phyloP scores from a whole-genome alignment of 37 sponge, comb jelly and placozoan species.

The Lycopodina hypogea region DNA sequence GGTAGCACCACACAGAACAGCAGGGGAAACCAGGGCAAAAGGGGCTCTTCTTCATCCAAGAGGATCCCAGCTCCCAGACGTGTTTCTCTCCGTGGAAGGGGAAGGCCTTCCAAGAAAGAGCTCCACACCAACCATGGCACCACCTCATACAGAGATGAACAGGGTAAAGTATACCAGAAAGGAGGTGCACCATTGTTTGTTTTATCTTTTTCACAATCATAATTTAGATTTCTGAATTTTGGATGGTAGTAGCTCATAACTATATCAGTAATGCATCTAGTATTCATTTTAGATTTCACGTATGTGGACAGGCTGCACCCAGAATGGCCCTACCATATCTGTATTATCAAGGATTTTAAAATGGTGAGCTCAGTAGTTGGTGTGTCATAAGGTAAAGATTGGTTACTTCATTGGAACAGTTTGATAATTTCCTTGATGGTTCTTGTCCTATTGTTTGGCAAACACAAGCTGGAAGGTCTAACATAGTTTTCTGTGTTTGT shows the following conservation, averaged over 20 bases:
- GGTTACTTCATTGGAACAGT: no score
- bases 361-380: conserved; percentile 28
- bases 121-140: conserved; percentile 10
- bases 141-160: conserved; percentile 35
- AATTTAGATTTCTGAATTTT: no score
- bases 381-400: no score
- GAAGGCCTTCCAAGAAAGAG: conserved; percentile 18
- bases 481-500: no score
- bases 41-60: neutral
- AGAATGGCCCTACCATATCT: conserved; percentile 78
- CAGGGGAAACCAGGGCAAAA: neutral
- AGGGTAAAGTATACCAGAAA: conserved; percentile 43
- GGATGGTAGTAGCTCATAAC: no score
- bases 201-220: no score
- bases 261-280: no score
- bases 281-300: conserved; percentile 54
- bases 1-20: conserved; percentile 45
- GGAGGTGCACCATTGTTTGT: conserved; percentile 59
- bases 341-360: conserved; percentile 67
- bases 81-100: conserved; percentile 11
- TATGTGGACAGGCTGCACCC: conserved; percentile 80
- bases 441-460: no score
- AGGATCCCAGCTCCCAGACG: neutral
- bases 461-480: no score
- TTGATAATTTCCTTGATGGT: no score